Evolutionary conservation across 2,797 vertebrate genomes (phyloP).

Genomic region (Geotrypetes seraphini): DNA sequence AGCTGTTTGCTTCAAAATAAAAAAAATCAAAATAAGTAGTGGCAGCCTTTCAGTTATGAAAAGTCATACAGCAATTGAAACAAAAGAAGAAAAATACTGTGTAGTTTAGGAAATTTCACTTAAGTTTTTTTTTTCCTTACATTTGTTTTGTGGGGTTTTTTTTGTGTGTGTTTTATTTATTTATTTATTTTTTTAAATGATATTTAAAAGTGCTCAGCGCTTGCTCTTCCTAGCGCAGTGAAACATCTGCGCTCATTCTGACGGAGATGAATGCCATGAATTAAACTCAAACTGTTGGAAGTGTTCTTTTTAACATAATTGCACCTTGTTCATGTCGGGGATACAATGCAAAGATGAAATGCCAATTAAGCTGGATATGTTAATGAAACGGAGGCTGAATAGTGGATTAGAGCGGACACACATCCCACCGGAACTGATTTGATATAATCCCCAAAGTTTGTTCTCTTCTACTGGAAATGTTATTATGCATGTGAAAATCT

Average conservation of each 20-base stretch:
- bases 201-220: constrained; percentile 45
- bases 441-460: constrained; percentile 39
- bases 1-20: constrained; percentile 64
- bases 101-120: constrained; percentile 42
- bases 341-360: constrained; percentile 60
- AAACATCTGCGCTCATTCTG: constrained; percentile 62
- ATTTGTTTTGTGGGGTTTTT: constrained; percentile 6
- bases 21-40: constrained; percentile 60
- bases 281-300: constrained; percentile 34
- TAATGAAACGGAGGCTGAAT: constrained; percentile 55
- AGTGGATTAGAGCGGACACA: constrained; percentile 37
- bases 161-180: neutral
- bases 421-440: constrained; percentile 41
- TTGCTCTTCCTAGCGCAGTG: constrained; percentile 28
- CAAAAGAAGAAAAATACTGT: constrained; percentile 51
- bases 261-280: constrained; percentile 52
- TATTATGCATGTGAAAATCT: constrained; percentile 23
- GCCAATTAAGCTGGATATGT: constrained; percentile 57
- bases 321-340: constrained; percentile 54
- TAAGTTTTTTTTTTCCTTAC: constrained; percentile 54
- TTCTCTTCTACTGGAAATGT: constrained; percentile 34
- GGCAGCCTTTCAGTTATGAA: constrained; percentile 52
- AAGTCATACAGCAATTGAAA: constrained; percentile 44
- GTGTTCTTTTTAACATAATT: constrained; percentile 57
- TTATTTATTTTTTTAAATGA: neutral